Base-by-base conservation (phyloP, 2,888 invertebrate species). In the Dasysyrphus albostriatus region DNA sequence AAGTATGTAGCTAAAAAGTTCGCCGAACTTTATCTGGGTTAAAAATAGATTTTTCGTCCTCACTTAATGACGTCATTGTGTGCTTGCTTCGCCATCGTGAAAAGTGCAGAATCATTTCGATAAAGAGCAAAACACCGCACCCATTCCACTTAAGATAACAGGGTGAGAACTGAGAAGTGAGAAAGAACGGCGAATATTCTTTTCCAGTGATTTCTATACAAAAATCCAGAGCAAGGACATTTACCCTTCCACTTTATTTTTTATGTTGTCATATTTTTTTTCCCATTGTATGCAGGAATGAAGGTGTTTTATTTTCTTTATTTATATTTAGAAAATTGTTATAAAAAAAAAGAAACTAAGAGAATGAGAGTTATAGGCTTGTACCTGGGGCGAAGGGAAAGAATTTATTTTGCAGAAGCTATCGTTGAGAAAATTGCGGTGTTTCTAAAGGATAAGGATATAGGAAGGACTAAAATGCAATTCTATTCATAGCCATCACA, bases 221-320 rank as follows among this genome's bases (percentile, higher is more conserved):
- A 59, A 78, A 87, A 87, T n/a, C 51, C 72, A 29, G 83, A 87
- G 75, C 87, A 75, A 87, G 87, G 87, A 83, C 82, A 72, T 67
- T 67, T 51, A 24, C 29, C 69, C 58, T 78, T 82, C 42, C 63
- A 85, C 37, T 70, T 67, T 74, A 49, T 56, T 29, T 56, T 29
- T 12, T 54, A 19, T 42, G 61, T 32, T 74, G 47, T 70, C 32
- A 77, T 63, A 69, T 51, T 65, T 9, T 51, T 56, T 7, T 51
- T 54, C 19, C 8, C 61, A 16, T 51, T 49, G 72, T 54, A 61
- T 65, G 3, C 37, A 32, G 32, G 32, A 24, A 24, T 24, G 24
- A 2, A 32, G 2, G 32, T 4, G 5, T 6, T 32, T 56, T 56
- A 9, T 39, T 61, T 69, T 29, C 34, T 44, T 69, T 59, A 69